Conservation (phyloP, 2,113 vertebrate genomes). For the Limanda limanda region DNA sequence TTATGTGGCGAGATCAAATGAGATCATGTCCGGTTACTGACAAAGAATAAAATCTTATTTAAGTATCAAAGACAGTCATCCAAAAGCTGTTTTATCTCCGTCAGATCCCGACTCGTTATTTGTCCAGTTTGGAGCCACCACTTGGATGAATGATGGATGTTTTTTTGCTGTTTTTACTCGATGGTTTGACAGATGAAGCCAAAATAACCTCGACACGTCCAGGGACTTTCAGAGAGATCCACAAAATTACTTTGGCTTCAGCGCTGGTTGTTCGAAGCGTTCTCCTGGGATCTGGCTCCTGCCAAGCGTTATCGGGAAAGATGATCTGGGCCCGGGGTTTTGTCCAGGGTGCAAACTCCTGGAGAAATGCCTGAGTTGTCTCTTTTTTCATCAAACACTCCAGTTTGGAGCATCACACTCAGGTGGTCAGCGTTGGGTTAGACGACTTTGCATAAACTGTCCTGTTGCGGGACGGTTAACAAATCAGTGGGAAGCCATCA, state of each 20-base stretch:
- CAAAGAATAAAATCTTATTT: constrained; percentile 16
- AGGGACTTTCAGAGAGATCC: constrained; percentile 54
- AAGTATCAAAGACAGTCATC: constrained; percentile 11
- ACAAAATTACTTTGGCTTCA: constrained; percentile 64
- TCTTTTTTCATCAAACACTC: constrained; percentile 44
- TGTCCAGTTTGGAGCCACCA: constrained; percentile 17
- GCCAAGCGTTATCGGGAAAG: constrained; percentile 68
- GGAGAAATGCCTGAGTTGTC: constrained; percentile 44
- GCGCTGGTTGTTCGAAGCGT: constrained; percentile 24
- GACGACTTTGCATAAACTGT: constrained; percentile 24
- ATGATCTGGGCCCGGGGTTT: constrained; percentile 37
- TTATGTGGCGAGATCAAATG: constrained; percentile 38
- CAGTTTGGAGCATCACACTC: constrained; percentile 47
- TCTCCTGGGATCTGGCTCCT: constrained; percentile 55
- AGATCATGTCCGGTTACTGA: constrained; percentile 37
- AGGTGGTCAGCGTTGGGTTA: constrained; percentile 61
- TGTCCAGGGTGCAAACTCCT: constrained; percentile 40
- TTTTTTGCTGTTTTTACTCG: constrained; percentile 2
- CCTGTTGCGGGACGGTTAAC: constrained; percentile 32
- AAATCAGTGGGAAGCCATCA: constrained; percentile 61
- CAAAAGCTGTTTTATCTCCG: constrained; percentile 24
- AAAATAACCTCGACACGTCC: constrained; percentile 31
- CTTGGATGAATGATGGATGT: background rate
- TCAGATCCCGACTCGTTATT: constrained; percentile 36
- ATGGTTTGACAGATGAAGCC: background rate